These are phyloP conservation scores for Mesitornis unicolor DNA, from an alignment of 2,113 vertebrate genomes.

Conservation along the genomic window DNA sequence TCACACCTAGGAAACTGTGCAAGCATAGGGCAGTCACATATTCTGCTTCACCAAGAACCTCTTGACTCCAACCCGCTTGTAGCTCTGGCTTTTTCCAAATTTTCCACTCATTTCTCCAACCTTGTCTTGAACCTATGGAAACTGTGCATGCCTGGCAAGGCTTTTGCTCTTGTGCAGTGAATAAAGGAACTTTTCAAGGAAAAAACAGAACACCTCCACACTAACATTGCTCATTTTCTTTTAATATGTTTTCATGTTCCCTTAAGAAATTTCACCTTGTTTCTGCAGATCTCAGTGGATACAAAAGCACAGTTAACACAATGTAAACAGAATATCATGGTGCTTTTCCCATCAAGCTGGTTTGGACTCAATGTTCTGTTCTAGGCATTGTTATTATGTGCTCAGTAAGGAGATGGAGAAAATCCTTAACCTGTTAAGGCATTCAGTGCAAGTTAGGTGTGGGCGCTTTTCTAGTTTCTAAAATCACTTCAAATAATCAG, in stretches of 20 bases:
- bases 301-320: background rate
- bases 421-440: background rate
- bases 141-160: background rate
- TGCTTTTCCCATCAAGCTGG: background rate
- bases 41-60: background rate
- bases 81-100: background rate
- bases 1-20: too few species aligned
- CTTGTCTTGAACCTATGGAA: background rate
- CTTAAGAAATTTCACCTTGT: background rate
- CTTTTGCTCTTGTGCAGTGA: background rate
- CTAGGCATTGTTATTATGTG: background rate
- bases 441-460: background rate
- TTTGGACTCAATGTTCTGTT: background rate
- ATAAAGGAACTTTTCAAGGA: background rate
- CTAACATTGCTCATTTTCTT: background rate
- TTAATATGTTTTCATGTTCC: background rate
- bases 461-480: background rate
- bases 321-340: background rate
- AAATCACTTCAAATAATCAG: background rate
- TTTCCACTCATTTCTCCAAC: background rate
- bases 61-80: background rate
- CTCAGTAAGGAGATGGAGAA: background rate
- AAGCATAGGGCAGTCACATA: rapidly evolving
- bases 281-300: background rate
- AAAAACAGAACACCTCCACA: background rate